Evolutionary conservation across 2,113 vertebrate species (phyloP), one percentile per base, ranked within the genome.

Genomic region (Pungitius pungitius): DNA sequence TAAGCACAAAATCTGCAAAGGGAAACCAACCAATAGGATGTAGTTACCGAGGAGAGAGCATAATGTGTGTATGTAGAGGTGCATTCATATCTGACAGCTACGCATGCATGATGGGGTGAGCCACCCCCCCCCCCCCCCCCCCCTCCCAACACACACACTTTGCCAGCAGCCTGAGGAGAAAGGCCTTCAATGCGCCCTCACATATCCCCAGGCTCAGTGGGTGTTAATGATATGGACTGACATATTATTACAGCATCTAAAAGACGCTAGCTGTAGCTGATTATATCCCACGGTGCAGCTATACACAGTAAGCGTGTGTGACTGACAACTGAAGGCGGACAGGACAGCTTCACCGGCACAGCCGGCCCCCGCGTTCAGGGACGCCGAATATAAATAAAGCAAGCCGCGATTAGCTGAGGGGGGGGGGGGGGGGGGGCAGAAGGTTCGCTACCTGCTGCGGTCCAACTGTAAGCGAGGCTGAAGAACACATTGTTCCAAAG

Each of bases 231-330:
- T 77, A 86, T 76, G 61, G 69, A 78, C 81, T 83, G 84, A 84
- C 80, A 81, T 85, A 87, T 90, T 85, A 92, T 90, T 88, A 85
- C 75, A 84, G 75, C 73, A 85, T 90, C 85, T 86, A 89, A 91
- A 87, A 83, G 70, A 90, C 77, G 69, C 71, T 66, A 73, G 84
- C 78, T 69, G 67, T 26, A 40, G 75, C 73, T 83, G 77, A 90
- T 87, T 82, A 83, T 77, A 61, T 71, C 85, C 79, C 7, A 20
- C 75, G 73, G 79, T 54, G 1, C 39, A 54, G 80, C 64, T 51
- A 59, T 57, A 69, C 82, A 83, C 69, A 87, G 70, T 59, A 74
- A 78, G 79, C 68, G 27, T 42, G 30, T 51, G 85, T 82, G 85
- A 89, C 62, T 85, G 86, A 88, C 80, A 82, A 68, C 85, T 80